Evolutionary conservation across 1,140 invertebrate species (phyloP).

Genomic region (Reticulitermes speratus): DNA sequence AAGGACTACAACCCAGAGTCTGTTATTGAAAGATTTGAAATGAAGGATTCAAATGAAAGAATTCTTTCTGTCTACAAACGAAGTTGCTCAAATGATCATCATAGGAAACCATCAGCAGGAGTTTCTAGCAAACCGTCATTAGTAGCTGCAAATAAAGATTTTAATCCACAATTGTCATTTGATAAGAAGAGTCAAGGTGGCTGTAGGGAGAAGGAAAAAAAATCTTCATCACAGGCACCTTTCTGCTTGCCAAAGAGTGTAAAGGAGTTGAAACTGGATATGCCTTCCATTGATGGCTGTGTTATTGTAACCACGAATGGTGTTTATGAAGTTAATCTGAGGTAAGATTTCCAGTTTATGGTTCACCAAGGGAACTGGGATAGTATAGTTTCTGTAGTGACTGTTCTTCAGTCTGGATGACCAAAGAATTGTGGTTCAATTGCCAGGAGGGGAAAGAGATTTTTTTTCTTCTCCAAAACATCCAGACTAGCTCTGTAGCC

Average conservation of each 20-base stretch:
- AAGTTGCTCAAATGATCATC: neutral
- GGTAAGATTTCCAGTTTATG: slow-evolving; percentile 47
- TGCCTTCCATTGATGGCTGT: slow-evolving; percentile 62
- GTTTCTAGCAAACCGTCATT: neutral
- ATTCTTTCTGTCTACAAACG: slow-evolving; percentile 29
- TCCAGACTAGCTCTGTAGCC: too few relatives aligned
- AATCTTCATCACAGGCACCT: neutral
- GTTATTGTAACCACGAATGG: slow-evolving; percentile 67
- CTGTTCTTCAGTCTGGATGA: too few relatives aligned
- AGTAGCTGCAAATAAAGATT: neutral
- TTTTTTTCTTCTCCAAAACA: too few relatives aligned
- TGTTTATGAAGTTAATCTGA: slow-evolving; percentile 67
- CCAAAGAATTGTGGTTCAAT: too few relatives aligned
- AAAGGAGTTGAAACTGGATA: slow-evolving; percentile 38
- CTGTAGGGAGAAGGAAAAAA: neutral
- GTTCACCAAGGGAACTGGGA: too few relatives aligned
- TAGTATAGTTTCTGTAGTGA: too few relatives aligned
- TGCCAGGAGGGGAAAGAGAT: too few relatives aligned
- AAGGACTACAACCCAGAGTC: slow-evolving; percentile 34
- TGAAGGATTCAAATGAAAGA: slow-evolving; percentile 9
- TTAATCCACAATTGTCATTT: neutral
- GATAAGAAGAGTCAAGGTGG: neutral
- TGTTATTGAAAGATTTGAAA: slow-evolving; percentile 29
- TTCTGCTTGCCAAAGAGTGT: neutral
- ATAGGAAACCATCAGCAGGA: neutral